A percentile compares a stretch with the other conserved stretches of the same genome.
Evolutionary conservation across 2,797 vertebrate genomes (phyloP).

Genomic region (Gouania willdenowi): DNA sequence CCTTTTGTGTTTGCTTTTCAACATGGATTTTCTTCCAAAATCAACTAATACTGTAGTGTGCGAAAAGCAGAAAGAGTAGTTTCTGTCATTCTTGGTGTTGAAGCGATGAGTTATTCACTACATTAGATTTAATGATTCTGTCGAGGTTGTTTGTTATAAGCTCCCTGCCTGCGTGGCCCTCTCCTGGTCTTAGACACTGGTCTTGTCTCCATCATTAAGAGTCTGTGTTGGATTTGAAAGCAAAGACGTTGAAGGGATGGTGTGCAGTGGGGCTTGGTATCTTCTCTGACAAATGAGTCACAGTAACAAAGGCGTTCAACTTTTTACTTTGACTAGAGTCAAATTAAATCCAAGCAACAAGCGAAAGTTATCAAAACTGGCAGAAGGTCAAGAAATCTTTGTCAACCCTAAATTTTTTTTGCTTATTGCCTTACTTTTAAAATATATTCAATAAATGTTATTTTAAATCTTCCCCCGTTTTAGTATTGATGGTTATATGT

Average conservation of each 20-base stretch:
- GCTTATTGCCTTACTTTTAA: no score
- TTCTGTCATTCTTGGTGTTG: no score
- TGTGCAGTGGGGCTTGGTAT: conserved; percentile 5
- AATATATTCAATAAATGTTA: no score
- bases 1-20: no score
- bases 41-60: no score
- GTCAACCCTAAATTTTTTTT: neutral
- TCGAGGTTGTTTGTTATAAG: no score
- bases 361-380: conserved; percentile 4
- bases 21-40: no score
- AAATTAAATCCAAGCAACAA: conserved; percentile 7
- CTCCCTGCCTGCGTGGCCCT: conserved; percentile 1
- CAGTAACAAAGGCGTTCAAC: conserved; percentile 16
- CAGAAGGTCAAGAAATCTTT: neutral
- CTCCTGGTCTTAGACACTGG: neutral
- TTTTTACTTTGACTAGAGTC: conserved; percentile 2
- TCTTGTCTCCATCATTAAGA: conserved; percentile 1
- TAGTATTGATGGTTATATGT: no score
- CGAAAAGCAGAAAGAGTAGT: no score
- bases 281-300: conserved; percentile 30
- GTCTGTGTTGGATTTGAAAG: conserved; percentile 14
- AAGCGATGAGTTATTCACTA: no score
- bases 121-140: no score
- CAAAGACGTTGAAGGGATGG: conserved; percentile 24
- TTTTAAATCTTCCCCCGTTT: no score